Percentiles rank a stretch among this genome's conserved stretches.
These are phyloP conservation scores for Siniperca chuatsi DNA, from an alignment of 2,113 vertebrate genomes.

Conservation along the genomic window DNA sequence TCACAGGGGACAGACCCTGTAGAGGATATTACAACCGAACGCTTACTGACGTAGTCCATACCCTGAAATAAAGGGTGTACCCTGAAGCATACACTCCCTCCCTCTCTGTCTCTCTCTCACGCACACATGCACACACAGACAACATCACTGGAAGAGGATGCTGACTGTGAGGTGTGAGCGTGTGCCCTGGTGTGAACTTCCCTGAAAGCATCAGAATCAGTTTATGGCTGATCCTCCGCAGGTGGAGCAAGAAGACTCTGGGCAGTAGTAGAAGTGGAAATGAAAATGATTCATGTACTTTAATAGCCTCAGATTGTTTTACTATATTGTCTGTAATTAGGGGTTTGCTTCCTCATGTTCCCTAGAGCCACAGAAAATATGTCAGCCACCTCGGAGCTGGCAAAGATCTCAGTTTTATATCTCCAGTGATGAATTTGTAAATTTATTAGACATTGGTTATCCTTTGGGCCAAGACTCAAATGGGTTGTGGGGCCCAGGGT, in stretches of 20 bases:
- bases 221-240: neutral
- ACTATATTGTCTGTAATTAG: slow-evolving; percentile 38
- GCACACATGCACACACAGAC: no score
- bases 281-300: slow-evolving; percentile 41
- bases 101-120: no score
- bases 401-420: slow-evolving; percentile 10
- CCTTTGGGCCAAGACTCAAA: slow-evolving; percentile 11
- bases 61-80: no score
- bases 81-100: no score
- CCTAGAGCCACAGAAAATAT: neutral
- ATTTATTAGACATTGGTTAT: neutral
- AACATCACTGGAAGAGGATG: no score
- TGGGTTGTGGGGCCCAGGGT: neutral
- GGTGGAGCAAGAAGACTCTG: neutral
- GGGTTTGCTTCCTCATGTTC: slow-evolving; percentile 4
- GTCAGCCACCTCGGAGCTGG: neutral
- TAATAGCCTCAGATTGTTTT: slow-evolving; percentile 36
- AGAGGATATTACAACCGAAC: no score
- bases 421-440: neutral
- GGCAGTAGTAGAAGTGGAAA: neutral
- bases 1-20: no score
- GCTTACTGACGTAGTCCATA: no score
- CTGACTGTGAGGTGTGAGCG: no score
- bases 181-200: no score
- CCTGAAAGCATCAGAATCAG: no score